Percentiles rank a stretch among this genome's conserved stretches.
Evolutionary conservation across 2,113 vertebrate genomes (phyloP).

Genomic region (Haliaeetus leucogaster): DNA sequence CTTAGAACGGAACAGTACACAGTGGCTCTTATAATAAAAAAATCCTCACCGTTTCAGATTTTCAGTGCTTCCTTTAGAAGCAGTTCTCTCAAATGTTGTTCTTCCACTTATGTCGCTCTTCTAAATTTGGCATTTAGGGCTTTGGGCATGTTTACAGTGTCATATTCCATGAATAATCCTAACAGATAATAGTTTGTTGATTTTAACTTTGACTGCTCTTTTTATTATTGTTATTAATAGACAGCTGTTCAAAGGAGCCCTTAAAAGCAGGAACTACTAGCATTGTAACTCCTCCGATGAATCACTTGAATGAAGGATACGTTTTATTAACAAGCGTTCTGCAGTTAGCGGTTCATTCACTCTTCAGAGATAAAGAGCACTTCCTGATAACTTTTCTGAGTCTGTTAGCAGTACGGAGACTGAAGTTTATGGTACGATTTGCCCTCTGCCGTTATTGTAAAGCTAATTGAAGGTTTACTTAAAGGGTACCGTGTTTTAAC

Average conservation of each 20-base stretch:
- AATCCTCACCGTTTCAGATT: not conserved
- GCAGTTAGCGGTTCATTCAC: not conserved
- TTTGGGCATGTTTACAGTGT: not conserved
- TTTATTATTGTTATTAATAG: not conserved
- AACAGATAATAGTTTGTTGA: slow-evolving; percentile 13
- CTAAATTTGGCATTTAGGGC: slow-evolving; percentile 35
- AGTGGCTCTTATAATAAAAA: not conserved
- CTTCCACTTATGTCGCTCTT: slow-evolving; percentile 15
- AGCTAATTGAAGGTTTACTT: not conserved
- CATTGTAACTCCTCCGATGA: not conserved
- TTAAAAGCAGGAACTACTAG: not conserved
- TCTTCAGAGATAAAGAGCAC: not conserved
- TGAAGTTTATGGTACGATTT: not conserved
- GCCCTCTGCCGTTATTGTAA: not conserved
- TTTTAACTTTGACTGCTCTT: slow-evolving; percentile 1
- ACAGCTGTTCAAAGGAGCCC: not conserved
- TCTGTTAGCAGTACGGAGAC: not conserved
- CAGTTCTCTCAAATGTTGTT: slow-evolving; percentile 25
- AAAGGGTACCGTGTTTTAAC: not conserved
- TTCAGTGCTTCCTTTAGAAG: slow-evolving; percentile 18
- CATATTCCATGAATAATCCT: slow-evolving; percentile 14
- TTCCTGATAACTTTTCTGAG: not conserved
- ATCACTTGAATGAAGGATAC: not conserved
- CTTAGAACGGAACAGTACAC: not conserved
- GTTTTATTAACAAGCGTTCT: not conserved